These are phyloP conservation scores for Chloroceryle inda DNA, from an alignment of 2,797 vertebrate genomes.

Conservation along the genomic window DNA sequence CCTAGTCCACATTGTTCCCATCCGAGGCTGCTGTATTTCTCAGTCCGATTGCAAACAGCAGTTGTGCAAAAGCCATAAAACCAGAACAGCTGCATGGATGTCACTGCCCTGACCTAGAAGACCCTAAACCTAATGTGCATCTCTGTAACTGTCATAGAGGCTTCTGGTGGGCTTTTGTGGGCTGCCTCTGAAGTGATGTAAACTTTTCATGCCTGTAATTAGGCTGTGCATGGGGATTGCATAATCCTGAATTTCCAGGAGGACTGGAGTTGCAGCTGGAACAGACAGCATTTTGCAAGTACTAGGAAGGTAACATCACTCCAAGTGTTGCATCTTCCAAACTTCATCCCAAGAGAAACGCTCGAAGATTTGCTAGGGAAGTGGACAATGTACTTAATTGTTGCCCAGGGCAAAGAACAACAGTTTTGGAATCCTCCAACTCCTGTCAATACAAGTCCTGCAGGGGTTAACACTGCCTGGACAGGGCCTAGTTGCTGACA, in stretches of 20 bases:
- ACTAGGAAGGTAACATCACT: not conserved
- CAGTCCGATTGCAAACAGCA: not conserved
- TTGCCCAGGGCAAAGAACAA: not conserved
- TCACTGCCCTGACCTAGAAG: not conserved
- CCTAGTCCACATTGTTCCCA: not conserved
- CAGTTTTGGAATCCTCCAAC: not conserved
- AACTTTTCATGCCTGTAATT: not conserved
- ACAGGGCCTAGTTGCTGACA: not conserved
- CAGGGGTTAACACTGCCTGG: not conserved
- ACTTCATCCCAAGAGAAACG: not conserved
- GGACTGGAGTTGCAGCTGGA: not conserved
- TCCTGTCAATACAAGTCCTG: not conserved
- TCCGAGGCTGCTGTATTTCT: not conserved
- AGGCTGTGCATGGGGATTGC: rapidly evolving
- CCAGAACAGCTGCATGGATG: not conserved
- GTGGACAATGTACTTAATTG: rapidly evolving
- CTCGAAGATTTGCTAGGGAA: not conserved
- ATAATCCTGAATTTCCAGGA: not conserved
- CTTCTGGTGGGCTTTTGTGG: not conserved
- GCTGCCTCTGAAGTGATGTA: not conserved
- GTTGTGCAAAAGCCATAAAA: not conserved
- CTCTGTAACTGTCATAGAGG: not conserved
- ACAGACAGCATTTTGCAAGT: not conserved
- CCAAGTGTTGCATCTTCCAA: not conserved
- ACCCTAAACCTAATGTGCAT: not conserved